Base-by-base conservation (phyloP, 1,140 invertebrate species). In the Brachystomella parvula region DNA sequence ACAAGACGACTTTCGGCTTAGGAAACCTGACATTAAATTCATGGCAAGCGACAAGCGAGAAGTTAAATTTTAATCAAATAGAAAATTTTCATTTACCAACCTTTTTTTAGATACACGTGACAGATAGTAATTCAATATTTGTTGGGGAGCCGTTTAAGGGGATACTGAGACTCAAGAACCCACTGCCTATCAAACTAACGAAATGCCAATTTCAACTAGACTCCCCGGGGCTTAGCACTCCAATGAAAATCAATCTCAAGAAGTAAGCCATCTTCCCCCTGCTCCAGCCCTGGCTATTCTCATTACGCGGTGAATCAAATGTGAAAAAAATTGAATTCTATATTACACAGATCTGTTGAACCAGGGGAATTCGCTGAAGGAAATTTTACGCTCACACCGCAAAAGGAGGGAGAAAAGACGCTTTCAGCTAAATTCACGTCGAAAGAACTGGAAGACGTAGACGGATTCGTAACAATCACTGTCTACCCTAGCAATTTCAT, bases 11-110 rank as follows among this genome's bases (percentile, higher is more conserved):
- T 93, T 94, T 75, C 83, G 90, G 69, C 87, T 95, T 1, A 80
- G 89, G 26, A 94, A 93, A 74, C 92, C 92, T 0, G 89, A 94
- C 75, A 90, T 95, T 44, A 87, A 87, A 76, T 88, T 95, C 64
- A 82, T 82, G 72, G 85, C 86, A 75, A 59, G 12, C 30, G 15
- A 59, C 21, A 9, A 29, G 57, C 66, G 56, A 17, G 15, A 47
- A 49, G 47, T 39, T 60, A 3, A 44, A 19, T 35, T 12, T 53
- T 17, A 26, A 39, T 24, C 2, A 35, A 60, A 17, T 26, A 49
- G 31, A 29, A 9, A 29, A 26, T n/a, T n/a, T n/a, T n/a, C n/a
- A n/a, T n/a, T n/a, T n/a, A n/a, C n/a, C n/a, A n/a, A n/a, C n/a
- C 6, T 15, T 29, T 28, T 30, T 21, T 3, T 32, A 59, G 57